Base-by-base conservation (phyloP, 2,797 vertebrate species). In the Chelonia mydas region DNA sequence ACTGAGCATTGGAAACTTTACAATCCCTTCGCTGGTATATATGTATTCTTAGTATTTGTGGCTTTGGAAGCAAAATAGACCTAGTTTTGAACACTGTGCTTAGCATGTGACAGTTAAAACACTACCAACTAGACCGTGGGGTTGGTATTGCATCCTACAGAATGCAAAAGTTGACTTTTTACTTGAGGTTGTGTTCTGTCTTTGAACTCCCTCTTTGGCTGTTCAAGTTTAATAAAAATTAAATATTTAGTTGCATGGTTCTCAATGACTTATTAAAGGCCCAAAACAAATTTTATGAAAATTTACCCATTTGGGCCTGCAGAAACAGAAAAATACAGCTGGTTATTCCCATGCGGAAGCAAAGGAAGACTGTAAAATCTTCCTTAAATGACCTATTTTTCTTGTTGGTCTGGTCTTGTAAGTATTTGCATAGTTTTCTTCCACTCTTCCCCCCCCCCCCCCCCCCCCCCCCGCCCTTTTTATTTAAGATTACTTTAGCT, bases 361-460 rank as follows among this genome's bases (percentile, higher is more conserved):
- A 77, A 74, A 77, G 53, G 47, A 84, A 86, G 45, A 55, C 72
- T 93, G 47, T 89, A 84, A 41, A 86, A 78, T 37, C 1, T 94
- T 59, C 37, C 33, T 55, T 37, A 89, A 0, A 55, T 90, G 84
- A 59, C 37, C 55, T 79, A 5, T 90, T 93, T 95, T 88, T 61
- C 82, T 94, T 91, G 54, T 27, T 1, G 11, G 51, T 37, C 54
- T 53, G 65, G 11, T 90, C 50, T 23, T 92, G 95, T 97, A 95
- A 97, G 95, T 97, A 96, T 91, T 88, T 77, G 25, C 33, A 16
- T 50, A 3, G 11, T 57, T 65, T 93, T 76, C 11, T 88, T 25
- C n/a, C 87, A 0, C 83, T 92, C 41, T 89, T 49, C 49, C 28
- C 7, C 10, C 8, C 33, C 94, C 6, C 27, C 80, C 12, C 0